phyloP scores from a whole-genome alignment of 2,797 vertebrate genomes.

The Trematomus bernacchii region DNA sequence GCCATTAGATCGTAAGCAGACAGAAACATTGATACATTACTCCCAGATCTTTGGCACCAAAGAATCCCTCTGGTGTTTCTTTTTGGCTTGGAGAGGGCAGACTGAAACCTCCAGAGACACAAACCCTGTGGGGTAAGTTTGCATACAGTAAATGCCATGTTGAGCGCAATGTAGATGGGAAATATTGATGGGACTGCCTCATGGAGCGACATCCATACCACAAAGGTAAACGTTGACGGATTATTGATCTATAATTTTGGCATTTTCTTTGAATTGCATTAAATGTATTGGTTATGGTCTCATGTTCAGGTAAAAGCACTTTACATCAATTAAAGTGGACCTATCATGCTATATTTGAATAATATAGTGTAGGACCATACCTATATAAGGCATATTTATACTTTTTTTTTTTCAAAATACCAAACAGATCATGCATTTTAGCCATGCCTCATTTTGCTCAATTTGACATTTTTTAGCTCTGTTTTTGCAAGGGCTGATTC shows the following conservation, averaged over 20 bases:
- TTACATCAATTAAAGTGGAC: too few species aligned
- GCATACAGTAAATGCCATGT: constrained; percentile 3
- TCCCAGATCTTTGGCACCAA: constrained; percentile 2
- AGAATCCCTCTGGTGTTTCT: constrained; percentile 7
- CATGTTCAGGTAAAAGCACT: background rate
- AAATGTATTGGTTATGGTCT: background rate
- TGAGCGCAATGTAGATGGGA: constrained; percentile 17
- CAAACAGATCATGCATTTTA: too few species aligned
- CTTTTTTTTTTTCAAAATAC: too few species aligned
- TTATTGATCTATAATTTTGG: constrained; percentile 11
- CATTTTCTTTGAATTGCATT: background rate
- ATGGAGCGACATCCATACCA: background rate
- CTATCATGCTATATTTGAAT: too few species aligned
- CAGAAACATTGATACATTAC: constrained; percentile 19
- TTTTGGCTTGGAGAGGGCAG: background rate
- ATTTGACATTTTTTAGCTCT: too few species aligned
- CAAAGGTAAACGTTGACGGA: background rate
- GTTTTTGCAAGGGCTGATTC: too few species aligned
- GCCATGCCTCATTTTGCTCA: too few species aligned
- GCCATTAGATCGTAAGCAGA: constrained; percentile 15
- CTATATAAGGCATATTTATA: too few species aligned
- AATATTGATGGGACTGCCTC: background rate
- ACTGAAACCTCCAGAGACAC: constrained; percentile 23
- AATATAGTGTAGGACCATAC: too few species aligned
- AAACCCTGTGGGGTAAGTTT: background rate